Evolutionary conservation across 2,888 invertebrate genomes (phyloP).

Genomic region (Trichopria drosophilae): DNA sequence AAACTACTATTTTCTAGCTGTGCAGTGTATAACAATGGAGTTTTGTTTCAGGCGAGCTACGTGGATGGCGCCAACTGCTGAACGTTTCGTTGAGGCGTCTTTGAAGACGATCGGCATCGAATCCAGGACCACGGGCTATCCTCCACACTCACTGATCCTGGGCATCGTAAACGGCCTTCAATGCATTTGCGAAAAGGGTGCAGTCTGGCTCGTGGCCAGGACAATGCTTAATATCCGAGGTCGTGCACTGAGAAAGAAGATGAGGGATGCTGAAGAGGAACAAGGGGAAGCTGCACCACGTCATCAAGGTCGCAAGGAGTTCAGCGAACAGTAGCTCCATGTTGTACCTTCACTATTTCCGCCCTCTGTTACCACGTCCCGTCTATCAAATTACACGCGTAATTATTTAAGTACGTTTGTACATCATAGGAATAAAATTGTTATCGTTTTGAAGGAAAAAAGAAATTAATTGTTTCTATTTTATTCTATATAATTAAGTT

Average conservation of each 20-base stretch:
- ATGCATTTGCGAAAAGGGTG: conserved; percentile 61
- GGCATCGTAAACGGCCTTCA: conserved; percentile 60
- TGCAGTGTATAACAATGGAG: too few species aligned
- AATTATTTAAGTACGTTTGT: too few species aligned
- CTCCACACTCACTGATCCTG: conserved; percentile 69
- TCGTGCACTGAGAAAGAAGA: conserved; percentile 63
- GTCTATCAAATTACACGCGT: too few species aligned
- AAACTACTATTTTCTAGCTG: too few species aligned
- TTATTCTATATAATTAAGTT: too few species aligned
- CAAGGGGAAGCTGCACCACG: conserved; percentile 5
- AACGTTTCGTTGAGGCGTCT: conserved; percentile 72
- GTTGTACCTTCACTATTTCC: too few species aligned
- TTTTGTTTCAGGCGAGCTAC: conserved; percentile 60
- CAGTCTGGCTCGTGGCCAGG: conserved; percentile 66
- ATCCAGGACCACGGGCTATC: conserved; percentile 74
- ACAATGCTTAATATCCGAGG: conserved; percentile 69
- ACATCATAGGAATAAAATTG: too few species aligned
- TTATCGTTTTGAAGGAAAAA: too few species aligned
- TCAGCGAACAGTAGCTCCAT: too few species aligned
- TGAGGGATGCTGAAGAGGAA: conserved; percentile 18
- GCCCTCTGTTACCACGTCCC: not conserved
- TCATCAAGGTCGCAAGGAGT: too few species aligned
- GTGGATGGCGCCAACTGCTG: conserved; percentile 75
- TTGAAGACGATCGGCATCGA: conserved; percentile 72
- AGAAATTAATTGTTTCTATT: too few species aligned